Base-by-base conservation (phyloP, 2,113 vertebrate genomes). In the Zingel zingel region DNA sequence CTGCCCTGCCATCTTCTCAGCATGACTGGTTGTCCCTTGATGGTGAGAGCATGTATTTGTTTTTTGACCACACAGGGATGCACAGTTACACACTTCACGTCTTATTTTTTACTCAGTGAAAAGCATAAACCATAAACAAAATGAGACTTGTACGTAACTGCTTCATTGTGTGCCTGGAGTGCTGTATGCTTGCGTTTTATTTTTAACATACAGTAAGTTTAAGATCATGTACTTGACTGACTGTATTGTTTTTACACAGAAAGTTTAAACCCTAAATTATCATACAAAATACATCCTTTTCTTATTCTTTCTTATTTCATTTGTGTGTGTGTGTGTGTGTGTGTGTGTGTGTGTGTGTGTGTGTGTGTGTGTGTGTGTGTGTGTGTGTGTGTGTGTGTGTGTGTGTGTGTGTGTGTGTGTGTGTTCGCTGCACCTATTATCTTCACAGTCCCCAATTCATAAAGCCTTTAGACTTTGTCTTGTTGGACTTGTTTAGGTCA, bases 1-100 rank as follows among this genome's bases (percentile, higher is more conserved):
- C 98, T 53, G 96, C 97, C 5, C 96, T 99, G 92, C 98, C 98
- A 19, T 98, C 98, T 58, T 98, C 98, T 58, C 98, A 99, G 92
- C 98, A 99, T 5, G 98, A 99, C 94, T 99, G 98, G 98, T 96
- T 99, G 81, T 99, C 98, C 10, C 91, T 99, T 88, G 98, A 99
- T 1, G 98, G 98, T 99, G 95, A 96, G 98, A 83, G 23, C 39
- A 65, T 58, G 39, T 56, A 13, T 58, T 57, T 76, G 6, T 70
- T 16, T 75, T 61, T 62, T 68, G 10, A 64, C 0, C 23, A 64
- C 39, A 65, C 2, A 14, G 45, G 25, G 56, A 33, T 11, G n/a
- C 19, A 59, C 27, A 0, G n/a, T 48, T 23, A 47, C 25, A 64
- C 30, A 69, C 36, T 23, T 13, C 2, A 21, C 53, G 30, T 30